Base-by-base conservation (phyloP, 2,113 vertebrate species). In the Anoplopoma fimbria region DNA sequence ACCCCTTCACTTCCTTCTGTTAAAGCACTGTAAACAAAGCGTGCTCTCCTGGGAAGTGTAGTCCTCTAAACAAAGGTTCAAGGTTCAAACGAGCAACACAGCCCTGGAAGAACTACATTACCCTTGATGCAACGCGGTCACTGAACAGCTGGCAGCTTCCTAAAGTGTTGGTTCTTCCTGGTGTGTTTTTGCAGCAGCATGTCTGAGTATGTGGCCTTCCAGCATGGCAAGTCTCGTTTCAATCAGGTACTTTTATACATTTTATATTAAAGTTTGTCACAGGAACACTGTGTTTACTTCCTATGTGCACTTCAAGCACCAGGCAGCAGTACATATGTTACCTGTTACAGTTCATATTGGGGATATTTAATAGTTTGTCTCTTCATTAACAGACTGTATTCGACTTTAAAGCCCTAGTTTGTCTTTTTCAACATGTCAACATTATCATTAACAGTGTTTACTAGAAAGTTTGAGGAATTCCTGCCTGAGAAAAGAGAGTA, bases 191-290 rank as follows among this genome's bases (percentile, higher is more conserved):
- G n/a, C 29, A 47, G 61, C 71, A 79, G 83, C 71, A 97, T 97
- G 96, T 94, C 94, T 40, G 94, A 91, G n/a, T 94, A 90, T 25
- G 96, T 95, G 14, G 88, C 90, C 33, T 98, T 98, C 90, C 95
- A 95, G 93, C 92, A 95, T 79, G 97, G 96, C 19, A 96, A 95
- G 82, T 91, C 96, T 0, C 97, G 96, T 86, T 98, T 96, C 91
- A 94, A 97, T 89, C 97, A 97, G 97, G 97, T 98, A 95, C 31
- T 49, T 62, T 75, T 31, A 33, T 33, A n/a, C n/a, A n/a, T 74
- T 42, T 67, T 40, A 9, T 10, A 0, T 6, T 6, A 3, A 47
- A 29, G 23, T 19, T 17, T n/a, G 7, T 0, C 45, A 45, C 27
- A 38, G 6, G 12, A 69, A 40, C 33, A 31, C 2, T 38, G n/a